These are phyloP conservation scores for Neofelis nebulosa DNA, from an alignment of 2,113 vertebrate genomes.

Conservation along the genomic window DNA sequence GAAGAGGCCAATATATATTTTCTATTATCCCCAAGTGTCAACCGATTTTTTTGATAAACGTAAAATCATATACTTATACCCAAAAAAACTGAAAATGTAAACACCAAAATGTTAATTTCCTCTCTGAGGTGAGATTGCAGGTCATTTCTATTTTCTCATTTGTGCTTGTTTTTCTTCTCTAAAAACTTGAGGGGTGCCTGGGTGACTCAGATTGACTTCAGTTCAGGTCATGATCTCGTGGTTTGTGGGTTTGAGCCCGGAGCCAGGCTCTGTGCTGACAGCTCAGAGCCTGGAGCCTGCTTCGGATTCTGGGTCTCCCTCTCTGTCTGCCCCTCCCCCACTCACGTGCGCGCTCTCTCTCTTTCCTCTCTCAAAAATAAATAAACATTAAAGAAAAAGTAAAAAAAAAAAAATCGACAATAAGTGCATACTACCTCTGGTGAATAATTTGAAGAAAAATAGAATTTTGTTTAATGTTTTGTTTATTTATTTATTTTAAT, in stretches of 20 bases:
- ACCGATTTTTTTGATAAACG: not conserved
- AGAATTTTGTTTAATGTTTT: not conserved
- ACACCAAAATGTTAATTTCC: not conserved
- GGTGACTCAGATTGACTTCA: too few relatives aligned
- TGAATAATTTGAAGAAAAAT: not conserved
- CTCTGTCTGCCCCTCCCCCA: too few relatives aligned
- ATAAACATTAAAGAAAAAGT: too few relatives aligned
- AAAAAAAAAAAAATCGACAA: not conserved
- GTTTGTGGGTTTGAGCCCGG: too few relatives aligned
- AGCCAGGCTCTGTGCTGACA: too few relatives aligned
- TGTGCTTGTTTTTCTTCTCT: conserved; percentile 9
- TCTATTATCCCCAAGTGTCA: not conserved
- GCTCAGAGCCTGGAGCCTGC: too few relatives aligned
- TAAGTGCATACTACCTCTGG: not conserved
- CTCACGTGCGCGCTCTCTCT: too few relatives aligned
- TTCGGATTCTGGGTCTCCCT: too few relatives aligned
- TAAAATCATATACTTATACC: not conserved
- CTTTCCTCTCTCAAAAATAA: too few relatives aligned
- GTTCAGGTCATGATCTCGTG: too few relatives aligned
- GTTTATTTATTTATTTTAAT: too few relatives aligned
- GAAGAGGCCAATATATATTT: not conserved
- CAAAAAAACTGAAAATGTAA: not conserved
- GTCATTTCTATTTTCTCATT: not conserved
- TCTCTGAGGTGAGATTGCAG: not conserved
- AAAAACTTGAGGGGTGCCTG: not conserved